A percentile compares a stretch with the other conserved stretches of the same genome.
Evolutionary conservation across 1,140 invertebrate genomes (phyloP).

Genomic region (Xylocopa sonorina): DNA sequence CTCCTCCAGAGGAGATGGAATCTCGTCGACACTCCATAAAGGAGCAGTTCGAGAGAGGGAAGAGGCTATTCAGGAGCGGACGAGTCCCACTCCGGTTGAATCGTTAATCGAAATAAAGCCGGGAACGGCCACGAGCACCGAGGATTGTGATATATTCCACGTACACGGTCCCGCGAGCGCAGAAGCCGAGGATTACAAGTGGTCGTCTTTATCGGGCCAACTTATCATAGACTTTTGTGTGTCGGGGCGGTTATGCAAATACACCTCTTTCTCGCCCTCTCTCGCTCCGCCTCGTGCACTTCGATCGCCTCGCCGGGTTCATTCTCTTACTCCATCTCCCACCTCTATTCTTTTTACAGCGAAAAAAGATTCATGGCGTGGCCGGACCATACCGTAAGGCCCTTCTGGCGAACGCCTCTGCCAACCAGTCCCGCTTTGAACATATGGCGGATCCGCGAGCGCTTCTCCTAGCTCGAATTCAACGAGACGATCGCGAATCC

Average conservation of each 20-base stretch:
- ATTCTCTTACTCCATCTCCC: constrained; percentile 41
- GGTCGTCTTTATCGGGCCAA: constrained; percentile 67
- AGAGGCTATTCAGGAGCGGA: neutral
- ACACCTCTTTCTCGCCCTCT: constrained; percentile 47
- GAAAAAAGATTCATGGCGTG: constrained; percentile 46
- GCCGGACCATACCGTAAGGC: constrained; percentile 56
- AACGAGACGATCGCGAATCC: neutral
- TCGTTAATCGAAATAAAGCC: constrained; percentile 32
- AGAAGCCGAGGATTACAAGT: constrained; percentile 67
- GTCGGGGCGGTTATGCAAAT: constrained; percentile 69
- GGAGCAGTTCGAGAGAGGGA: neutral
- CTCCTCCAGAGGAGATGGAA: neutral
- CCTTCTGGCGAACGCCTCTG: constrained; percentile 60
- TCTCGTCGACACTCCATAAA: neutral
- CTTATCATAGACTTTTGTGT: constrained; percentile 69
- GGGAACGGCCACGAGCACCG: constrained; percentile 40
- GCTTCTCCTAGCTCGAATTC: constrained; percentile 24
- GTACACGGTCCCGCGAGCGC: constrained; percentile 60
- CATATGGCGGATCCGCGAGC: constrained; percentile 15
- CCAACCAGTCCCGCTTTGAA: constrained; percentile 47
- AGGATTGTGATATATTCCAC: constrained; percentile 53
- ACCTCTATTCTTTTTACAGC: constrained; percentile 61
- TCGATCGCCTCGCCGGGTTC: constrained; percentile 40
- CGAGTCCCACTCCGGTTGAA: neutral
- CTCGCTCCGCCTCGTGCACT: constrained; percentile 19